Conservation (phyloP, 2,888 invertebrate genomes). For the Copidosoma aretas region DNA sequence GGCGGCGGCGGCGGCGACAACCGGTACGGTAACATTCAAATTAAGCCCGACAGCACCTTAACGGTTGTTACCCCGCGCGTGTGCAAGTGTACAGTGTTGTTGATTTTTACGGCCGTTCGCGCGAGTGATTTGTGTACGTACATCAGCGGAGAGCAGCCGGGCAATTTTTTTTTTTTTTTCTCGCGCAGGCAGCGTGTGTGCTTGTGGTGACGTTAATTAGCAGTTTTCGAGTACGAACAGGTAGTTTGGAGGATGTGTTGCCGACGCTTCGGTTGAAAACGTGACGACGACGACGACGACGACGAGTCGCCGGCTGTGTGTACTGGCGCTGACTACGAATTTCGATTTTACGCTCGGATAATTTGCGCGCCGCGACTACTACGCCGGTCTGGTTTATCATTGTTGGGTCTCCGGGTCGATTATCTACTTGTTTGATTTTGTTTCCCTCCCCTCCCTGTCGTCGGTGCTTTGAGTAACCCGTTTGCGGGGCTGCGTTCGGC, state of each 20-base stretch:
- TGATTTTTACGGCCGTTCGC: no score
- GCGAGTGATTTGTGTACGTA: no score
- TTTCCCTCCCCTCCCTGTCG: no score
- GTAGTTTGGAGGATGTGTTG: neutral
- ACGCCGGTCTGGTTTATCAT: neutral
- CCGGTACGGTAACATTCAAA: slow-evolving; percentile 30
- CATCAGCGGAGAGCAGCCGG: neutral
- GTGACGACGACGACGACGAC: neutral
- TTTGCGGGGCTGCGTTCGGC: no score
- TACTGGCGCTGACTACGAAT: neutral
- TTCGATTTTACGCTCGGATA: neutral
- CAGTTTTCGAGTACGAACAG: neutral
- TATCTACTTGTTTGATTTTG: no score
- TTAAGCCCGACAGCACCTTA: slow-evolving; percentile 20
- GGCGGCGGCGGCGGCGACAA: no score
- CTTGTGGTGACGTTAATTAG: neutral
- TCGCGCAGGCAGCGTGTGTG: no score
- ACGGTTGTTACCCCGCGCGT: slow-evolving; percentile 18
- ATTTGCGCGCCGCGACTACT: neutral
- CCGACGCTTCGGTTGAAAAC: neutral
- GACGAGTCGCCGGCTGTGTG: neutral
- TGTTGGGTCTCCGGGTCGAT: no score
- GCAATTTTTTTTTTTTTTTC: no score
- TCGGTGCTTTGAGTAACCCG: no score
- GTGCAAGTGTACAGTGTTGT: no score